phyloP scores from a whole-genome alignment of 2,888 invertebrate species.

The Furcula furcula region DNA sequence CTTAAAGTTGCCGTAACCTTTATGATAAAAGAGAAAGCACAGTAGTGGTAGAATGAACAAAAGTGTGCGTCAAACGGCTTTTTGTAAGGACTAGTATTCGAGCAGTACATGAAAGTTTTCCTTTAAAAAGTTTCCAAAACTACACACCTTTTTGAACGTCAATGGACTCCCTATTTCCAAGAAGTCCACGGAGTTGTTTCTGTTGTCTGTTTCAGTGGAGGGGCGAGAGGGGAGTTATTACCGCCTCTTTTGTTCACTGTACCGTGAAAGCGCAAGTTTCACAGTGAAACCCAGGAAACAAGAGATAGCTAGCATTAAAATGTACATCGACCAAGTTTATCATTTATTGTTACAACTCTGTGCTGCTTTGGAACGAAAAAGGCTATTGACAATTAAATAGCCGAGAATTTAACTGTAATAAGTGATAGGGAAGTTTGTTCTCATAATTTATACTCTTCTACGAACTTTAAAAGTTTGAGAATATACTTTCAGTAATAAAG shows the following conservation, averaged over 20 bases:
- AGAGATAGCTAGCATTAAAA: slow-evolving; percentile 40
- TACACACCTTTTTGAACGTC: slow-evolving; percentile 62
- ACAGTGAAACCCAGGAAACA: slow-evolving; percentile 43
- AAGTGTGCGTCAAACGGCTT: slow-evolving; percentile 16
- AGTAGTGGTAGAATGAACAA: slow-evolving; percentile 13
- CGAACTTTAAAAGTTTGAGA: too few species aligned
- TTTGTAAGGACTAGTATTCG: slow-evolving; percentile 23
- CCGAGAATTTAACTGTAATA: slow-evolving; percentile 7
- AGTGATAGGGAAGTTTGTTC: slow-evolving; percentile 4
- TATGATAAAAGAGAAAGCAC: slow-evolving; percentile 2
- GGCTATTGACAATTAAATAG: slow-evolving; percentile 6
- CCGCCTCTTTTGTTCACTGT: slow-evolving; percentile 61
- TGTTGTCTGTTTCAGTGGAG: slow-evolving; percentile 45
- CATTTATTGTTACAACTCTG: slow-evolving; percentile 24
- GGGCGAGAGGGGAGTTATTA: slow-evolving; percentile 57
- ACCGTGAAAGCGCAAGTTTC: slow-evolving; percentile 65
- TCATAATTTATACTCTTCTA: too few species aligned
- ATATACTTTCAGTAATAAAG: too few species aligned
- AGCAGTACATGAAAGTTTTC: slow-evolving; percentile 42
- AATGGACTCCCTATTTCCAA: slow-evolving; percentile 56
- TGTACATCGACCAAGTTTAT: slow-evolving; percentile 29
- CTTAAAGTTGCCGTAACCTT: background rate
- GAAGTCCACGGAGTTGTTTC: slow-evolving; percentile 58
- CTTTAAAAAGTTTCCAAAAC: slow-evolving; percentile 59
- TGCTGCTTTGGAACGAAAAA: slow-evolving; percentile 14